These are phyloP conservation scores for Erinaceus europaeus DNA, from an alignment of 2,113 vertebrate genomes.

Conservation along the genomic window DNA sequence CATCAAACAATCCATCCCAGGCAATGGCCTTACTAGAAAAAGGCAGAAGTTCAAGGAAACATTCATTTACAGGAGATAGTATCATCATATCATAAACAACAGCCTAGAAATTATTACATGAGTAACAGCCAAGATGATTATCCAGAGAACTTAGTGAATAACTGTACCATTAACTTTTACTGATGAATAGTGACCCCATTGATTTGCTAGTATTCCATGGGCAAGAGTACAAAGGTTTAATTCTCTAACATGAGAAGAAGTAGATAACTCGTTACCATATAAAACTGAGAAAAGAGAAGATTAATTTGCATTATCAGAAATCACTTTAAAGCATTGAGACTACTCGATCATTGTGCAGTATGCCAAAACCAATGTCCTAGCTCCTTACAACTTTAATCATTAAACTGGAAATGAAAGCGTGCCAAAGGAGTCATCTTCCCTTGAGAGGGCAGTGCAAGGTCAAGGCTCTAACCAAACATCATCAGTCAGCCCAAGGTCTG, in stretches of 20 bases:
- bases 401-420: slow-evolving; percentile 23
- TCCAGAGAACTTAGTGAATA: slow-evolving; percentile 64
- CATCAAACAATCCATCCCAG: slow-evolving; percentile 52
- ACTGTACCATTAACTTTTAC: slow-evolving; percentile 60
- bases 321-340: slow-evolving; percentile 51
- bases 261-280: slow-evolving; percentile 48
- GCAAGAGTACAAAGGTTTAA: slow-evolving; percentile 64
- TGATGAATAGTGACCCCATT: slow-evolving; percentile 42
- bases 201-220: slow-evolving; percentile 37
- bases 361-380: slow-evolving; percentile 50
- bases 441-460: neutral
- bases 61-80: slow-evolving; percentile 60
- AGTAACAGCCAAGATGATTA: slow-evolving; percentile 64
- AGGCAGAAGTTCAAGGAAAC: slow-evolving; percentile 53
- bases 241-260: slow-evolving; percentile 55
- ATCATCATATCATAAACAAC: slow-evolving; percentile 66
- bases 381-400: slow-evolving; percentile 54
- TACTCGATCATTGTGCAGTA: slow-evolving; percentile 40
- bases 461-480: neutral
- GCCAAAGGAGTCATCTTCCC: neutral
- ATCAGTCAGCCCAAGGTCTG: neutral
- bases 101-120: slow-evolving; percentile 52
- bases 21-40: slow-evolving; percentile 56
- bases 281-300: slow-evolving; percentile 56
- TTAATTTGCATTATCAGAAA: slow-evolving; percentile 55